Percentiles rank a stretch among this genome's conserved stretches.
phyloP scores from a whole-genome alignment of 1,140 invertebrate genomes.

The Drosophila littoralis region DNA sequence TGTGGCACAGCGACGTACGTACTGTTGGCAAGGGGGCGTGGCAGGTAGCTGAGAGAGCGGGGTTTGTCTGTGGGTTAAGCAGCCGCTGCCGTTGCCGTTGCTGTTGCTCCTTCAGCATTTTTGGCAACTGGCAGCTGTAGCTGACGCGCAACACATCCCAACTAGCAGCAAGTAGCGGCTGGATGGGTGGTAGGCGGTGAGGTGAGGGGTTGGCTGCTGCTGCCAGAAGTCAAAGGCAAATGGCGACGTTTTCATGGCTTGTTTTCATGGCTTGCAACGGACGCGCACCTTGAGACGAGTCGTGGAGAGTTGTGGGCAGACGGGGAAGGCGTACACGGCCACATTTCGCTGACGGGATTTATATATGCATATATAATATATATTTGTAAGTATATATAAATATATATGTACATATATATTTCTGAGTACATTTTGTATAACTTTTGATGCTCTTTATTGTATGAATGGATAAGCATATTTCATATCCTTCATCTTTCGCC shows the following conservation, averaged over 20 bases:
- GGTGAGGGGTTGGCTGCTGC: background rate
- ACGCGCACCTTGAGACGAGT: conserved; percentile 3
- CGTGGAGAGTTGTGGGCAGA: no score
- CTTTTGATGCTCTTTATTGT: background rate
- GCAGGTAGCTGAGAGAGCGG: background rate
- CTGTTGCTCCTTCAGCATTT: conserved; percentile 13
- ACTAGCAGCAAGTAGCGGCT: background rate
- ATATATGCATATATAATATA: background rate
- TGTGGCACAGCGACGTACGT: conserved; percentile 15
- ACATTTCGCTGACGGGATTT: conserved; percentile 5
- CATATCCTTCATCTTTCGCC: conserved; percentile 10
- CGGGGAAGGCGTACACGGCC: background rate
- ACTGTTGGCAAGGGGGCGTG: background rate
- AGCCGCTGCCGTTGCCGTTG: background rate
- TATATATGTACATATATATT: background rate
- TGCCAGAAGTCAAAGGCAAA: conserved; percentile 29
- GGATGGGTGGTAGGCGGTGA: background rate
- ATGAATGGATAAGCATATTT: conserved; percentile 8
- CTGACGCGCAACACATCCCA: conserved; percentile 39
- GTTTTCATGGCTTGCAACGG: background rate
- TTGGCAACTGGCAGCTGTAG: conserved; percentile 41
- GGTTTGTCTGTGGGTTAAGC: conserved; percentile 31
- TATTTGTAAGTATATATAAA: background rate
- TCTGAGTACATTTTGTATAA: conserved; percentile 8
- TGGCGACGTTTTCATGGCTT: no score